Conservation (phyloP, 2,113 vertebrate genomes). For the Haemorhous mexicanus region DNA sequence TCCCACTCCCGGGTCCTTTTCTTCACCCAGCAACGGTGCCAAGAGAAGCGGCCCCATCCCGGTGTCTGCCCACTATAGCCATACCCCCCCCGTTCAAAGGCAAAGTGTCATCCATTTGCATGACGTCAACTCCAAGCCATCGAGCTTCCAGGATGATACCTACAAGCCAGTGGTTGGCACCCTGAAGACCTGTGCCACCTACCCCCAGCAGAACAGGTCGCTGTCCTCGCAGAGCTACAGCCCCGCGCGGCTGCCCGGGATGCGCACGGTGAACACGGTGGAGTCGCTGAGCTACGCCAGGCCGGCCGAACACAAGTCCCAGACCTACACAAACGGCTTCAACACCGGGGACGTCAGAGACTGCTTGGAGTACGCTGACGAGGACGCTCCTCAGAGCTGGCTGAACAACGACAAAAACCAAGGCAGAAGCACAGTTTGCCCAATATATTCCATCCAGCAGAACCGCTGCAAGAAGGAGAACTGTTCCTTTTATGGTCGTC, state of each 20-base stretch:
- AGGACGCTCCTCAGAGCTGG: slow-evolving; percentile 82
- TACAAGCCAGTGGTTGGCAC: slow-evolving; percentile 87
- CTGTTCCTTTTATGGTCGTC: slow-evolving; percentile 96
- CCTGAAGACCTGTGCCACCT: slow-evolving; percentile 94
- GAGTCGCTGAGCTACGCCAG: slow-evolving; percentile 83
- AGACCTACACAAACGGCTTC: slow-evolving; percentile 93
- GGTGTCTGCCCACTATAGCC: slow-evolving; percentile 91
- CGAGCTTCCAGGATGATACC: slow-evolving; percentile 85
- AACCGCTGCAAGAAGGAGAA: slow-evolving; percentile 93
- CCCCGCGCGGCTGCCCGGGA: slow-evolving; percentile 84
- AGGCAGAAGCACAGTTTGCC: slow-evolving; percentile 81
- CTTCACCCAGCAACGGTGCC: slow-evolving; percentile 82
- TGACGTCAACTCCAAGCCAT: slow-evolving; percentile 85
- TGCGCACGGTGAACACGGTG: slow-evolving; percentile 85
- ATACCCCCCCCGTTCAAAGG: slow-evolving; percentile 89
- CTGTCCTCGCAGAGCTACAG: slow-evolving; percentile 97
- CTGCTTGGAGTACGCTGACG: slow-evolving; percentile 90
- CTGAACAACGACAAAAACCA: slow-evolving; percentile 86
- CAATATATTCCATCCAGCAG: slow-evolving; percentile 88
- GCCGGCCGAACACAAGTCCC: slow-evolving; percentile 91
- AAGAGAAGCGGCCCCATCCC: slow-evolving; percentile 82
- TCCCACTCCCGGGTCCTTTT: slow-evolving; percentile 80
- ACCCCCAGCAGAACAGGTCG: slow-evolving; percentile 95
- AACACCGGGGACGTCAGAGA: slow-evolving; percentile 83
- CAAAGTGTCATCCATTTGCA: slow-evolving; percentile 95